Evolutionary conservation across 2,888 invertebrate genomes (phyloP), one percentile per base, ranked within the genome.

Genomic region (Gymnoscelis rufifasciata): DNA sequence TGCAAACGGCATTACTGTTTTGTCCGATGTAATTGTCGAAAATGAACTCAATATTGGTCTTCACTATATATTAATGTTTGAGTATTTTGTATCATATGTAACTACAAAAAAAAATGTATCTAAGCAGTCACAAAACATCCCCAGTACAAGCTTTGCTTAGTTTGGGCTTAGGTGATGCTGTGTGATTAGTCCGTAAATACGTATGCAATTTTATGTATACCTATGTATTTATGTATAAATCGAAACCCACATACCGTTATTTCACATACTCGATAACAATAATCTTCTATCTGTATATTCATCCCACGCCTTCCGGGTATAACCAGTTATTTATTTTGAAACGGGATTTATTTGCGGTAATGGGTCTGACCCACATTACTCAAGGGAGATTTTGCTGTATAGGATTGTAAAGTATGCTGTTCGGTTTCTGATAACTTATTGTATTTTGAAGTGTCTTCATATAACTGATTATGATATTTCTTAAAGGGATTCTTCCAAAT

Each of bases 291-390:
- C 64, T 62, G 59, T 68, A 64, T 66, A 68, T 67, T 68, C 64
- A 64, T 59, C 62, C 62, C 60, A 48, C 57, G 60, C 58, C 66
- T 58, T 57, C 59, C 64, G 55, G 62, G 65, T 62, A 66, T 65
- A 66, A 68, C 71, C 70, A 76, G 76, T 80, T 82, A 81, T 81
- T 81, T 83, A 81, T 79, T 78, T 79, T 78, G 75, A 78, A 71
- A 71, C 66, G 70, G 78, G 79, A 81, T 82, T 83, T 83, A 83
- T 83, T 77, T 78, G 76, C 78, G 78, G 79, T 77, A 79, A 78
- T 74, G 78, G 80, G 78, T 69, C 74, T 70, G 75, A 81, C 83
- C 83, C 80, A 72, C 74, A 82, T 83, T 79, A 81, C 76, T 83
- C 83, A 81, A 73, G 79, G 78, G 78, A 83, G 77, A 79, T 79